Evolutionary conservation across 2,113 vertebrate genomes (phyloP), one percentile per base, ranked within the genome.

Genomic region (Pyxicephalus adspersus): DNA sequence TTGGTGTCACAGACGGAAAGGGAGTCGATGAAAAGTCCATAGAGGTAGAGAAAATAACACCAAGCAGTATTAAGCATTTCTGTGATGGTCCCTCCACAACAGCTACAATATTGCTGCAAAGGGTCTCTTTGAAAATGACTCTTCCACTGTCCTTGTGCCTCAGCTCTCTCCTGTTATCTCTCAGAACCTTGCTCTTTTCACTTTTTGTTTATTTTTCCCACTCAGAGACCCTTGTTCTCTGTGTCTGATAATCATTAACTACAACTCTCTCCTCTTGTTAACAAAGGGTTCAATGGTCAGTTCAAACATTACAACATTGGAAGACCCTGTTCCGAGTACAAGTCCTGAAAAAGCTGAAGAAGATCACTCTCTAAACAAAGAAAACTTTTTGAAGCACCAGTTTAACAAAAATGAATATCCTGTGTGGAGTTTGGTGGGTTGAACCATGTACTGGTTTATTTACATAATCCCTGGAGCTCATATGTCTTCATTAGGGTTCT

Each of bases 201-300:
- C 71, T 23, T 74, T 74, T 38, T 74, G 71, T 74, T 74, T 34
- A 64, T 75, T 82, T 71, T 72, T 58, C 65, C 29, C 71, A 66
- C 63, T 54, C 70, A 11, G 23, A 74, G 60, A 81, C 79, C 79
- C 79, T 81, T 81, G 79, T 65, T 73, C 79, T 81, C 50, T 81
- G 60, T 34, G 0, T 1, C 65, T 18, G 29, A 73, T 57, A 82
- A 82, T 82, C n/a, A 82, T 82, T 82, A 82, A 82, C 80, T 11
- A n/a, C 22, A 38, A 13, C 77, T 52, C 58, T 63, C 67, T 25
- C 67, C 23, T 28, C 55, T 22, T 25, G 11, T 45, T n/a, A 34
- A 2, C 23, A 38, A 23, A 20, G 19, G 31, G 60, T 45, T 11
- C n/a, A 38, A 22, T 20, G 38, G 58, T 51, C 58, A 81, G 68